These are phyloP conservation scores for Lycorma delicatula DNA, from an alignment of 1,140 invertebrate species.

Conservation along the genomic window DNA sequence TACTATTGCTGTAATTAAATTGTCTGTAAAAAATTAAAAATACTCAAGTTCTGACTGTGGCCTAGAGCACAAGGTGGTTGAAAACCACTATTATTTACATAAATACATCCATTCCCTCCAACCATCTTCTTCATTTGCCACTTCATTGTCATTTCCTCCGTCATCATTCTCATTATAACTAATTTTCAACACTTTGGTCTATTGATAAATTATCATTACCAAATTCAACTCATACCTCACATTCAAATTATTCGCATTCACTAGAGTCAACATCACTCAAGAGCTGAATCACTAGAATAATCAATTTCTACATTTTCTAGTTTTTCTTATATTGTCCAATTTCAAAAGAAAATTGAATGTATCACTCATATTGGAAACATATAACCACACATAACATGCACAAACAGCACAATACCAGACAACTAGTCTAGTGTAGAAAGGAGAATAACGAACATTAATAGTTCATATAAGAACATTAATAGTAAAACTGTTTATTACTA, in stretches of 20 bases:
- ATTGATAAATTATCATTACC: background rate
- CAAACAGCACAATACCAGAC: background rate
- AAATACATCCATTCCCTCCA: background rate
- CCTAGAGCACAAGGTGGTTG: constrained; percentile 42
- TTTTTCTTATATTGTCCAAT: background rate
- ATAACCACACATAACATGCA: background rate
- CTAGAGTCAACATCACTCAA: background rate
- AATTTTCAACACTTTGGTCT: background rate
- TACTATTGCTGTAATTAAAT: constrained; percentile 13
- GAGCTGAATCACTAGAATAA: background rate
- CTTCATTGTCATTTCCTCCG: constrained; percentile 37
- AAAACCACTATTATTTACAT: background rate
- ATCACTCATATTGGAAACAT: background rate
- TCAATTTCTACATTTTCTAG: background rate
- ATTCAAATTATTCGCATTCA: background rate
- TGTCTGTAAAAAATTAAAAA: constrained; percentile 44
- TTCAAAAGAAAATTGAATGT: background rate
- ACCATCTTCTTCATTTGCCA: constrained; percentile 15
- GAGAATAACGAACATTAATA: background rate
- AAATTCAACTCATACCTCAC: background rate
- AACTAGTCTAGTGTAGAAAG: background rate
- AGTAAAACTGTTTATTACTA: no score
- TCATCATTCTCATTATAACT: background rate
- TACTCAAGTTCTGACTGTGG: constrained; percentile 42
- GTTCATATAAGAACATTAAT: background rate